Evolutionary conservation across 2,888 invertebrate genomes (phyloP).

Genomic region (Chesias legatella): DNA sequence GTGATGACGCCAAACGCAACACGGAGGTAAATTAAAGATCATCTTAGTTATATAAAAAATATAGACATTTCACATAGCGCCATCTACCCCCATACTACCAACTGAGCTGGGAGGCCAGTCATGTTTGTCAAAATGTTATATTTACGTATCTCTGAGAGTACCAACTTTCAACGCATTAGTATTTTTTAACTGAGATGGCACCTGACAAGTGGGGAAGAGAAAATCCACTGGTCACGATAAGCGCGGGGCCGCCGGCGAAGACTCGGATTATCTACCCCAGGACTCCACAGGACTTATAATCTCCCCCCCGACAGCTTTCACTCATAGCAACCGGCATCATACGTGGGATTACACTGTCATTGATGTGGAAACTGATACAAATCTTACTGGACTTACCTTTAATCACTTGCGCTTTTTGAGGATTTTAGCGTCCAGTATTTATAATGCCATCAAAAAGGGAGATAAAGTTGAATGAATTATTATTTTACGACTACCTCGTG

Average conservation of each 20-base stretch:
- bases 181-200: slow-evolving; percentile 6
- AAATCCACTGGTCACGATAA: slow-evolving; percentile 27
- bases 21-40: too few species aligned
- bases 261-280: slow-evolving; percentile 45
- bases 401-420: slow-evolving; percentile 50
- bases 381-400: slow-evolving; percentile 40
- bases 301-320: slow-evolving; percentile 56
- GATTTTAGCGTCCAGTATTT: slow-evolving; percentile 35
- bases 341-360: slow-evolving; percentile 54
- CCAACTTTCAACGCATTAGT: too few species aligned
- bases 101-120: too few species aligned
- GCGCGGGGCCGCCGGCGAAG: slow-evolving; percentile 28
- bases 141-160: too few species aligned
- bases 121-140: too few species aligned
- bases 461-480: not conserved
- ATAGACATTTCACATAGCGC: too few species aligned
- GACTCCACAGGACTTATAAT: slow-evolving; percentile 38
- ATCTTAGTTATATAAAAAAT: too few species aligned
- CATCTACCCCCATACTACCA: too few species aligned
- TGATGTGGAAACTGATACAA: slow-evolving; percentile 61
- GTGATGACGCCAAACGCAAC: too few species aligned
- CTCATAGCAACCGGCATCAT: slow-evolving; percentile 47
- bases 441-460: slow-evolving; percentile 15
- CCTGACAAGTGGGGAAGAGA: slow-evolving; percentile 15
- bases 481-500: slow-evolving; percentile 4